Base-by-base conservation (phyloP, 2,113 vertebrate genomes). In the Trinectes maculatus region DNA sequence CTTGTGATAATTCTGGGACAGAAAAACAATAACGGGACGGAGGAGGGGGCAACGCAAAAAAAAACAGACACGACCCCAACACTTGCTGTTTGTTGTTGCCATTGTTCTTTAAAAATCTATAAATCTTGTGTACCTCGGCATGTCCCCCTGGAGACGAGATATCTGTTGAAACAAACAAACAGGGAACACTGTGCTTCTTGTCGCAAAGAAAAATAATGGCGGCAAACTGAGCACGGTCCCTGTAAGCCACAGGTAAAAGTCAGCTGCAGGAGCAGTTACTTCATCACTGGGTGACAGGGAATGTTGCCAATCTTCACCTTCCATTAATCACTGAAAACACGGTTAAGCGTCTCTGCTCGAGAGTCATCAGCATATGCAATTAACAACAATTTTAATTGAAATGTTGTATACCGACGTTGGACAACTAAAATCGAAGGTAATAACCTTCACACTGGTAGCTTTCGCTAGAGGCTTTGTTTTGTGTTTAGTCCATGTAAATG, bases 101-200 rank as follows among this genome's bases (percentile, higher is more conserved):
- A 74, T 70, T 78, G 77, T 80, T 85, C 58, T 82, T 77, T 58
- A 40, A 48, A 61, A 83, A 72, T n/a, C 80, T 46, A 58, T 71
- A 66, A 42, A 69, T 75, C 72, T 76, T 69, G 71, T 80, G 77
- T 33, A 55, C 44, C 65, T 70, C 64, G 25, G 69, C 21, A 6
- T 21, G 44, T 72, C 77, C 78, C 76, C 13, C 31, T 21, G 37
- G 84, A 71, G 39, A 77, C 54, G 19, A 47, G 40, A 11, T 19
- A 62, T 62, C 44, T 69, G 55, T 83, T n/a, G 31, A 74, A n/a
- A 65, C 58, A 75, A 83, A 83, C 57, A 77, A 53, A 79, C 71
- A 26, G 42, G 21, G 59, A 79, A 72, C 60, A 36, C 24, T 59
- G 39, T 58, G 64, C 54, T 53, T 59, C 55, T 53, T 62, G 63